A percentile compares a stretch with the other conserved stretches of the same genome.
phyloP scores from a whole-genome alignment of 2,888 invertebrate species.

The Drosophila prolongata region DNA sequence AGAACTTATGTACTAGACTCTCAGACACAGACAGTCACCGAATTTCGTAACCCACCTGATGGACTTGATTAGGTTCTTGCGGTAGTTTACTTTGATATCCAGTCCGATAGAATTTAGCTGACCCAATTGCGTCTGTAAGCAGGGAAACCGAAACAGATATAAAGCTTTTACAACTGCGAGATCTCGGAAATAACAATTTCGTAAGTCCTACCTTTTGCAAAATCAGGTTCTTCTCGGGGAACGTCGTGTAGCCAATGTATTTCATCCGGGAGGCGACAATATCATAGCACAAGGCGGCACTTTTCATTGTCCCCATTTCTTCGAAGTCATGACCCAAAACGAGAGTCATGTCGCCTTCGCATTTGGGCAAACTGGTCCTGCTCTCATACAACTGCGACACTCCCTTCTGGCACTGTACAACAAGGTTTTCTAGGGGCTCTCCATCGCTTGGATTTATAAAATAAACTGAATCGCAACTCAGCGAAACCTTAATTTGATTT shows the following conservation, averaged over 20 bases:
- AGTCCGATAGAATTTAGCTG: slow-evolving; percentile 43
- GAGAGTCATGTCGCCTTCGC: slow-evolving; percentile 39
- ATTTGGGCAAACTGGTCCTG: slow-evolving; percentile 13
- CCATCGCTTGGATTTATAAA: rapidly evolving
- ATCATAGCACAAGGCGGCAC: slow-evolving; percentile 48
- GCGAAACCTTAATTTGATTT: not conserved
- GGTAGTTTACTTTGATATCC: slow-evolving; percentile 34
- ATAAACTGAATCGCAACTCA: rapidly evolving
- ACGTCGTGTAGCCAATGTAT: slow-evolving; percentile 47
- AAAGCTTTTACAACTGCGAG: too few relatives aligned
- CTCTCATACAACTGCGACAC: slow-evolving; percentile 44
- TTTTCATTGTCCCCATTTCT: slow-evolving; percentile 26
- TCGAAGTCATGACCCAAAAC: slow-evolving; percentile 36
- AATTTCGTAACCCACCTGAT: slow-evolving; percentile 16
- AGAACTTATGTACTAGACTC: too few relatives aligned
- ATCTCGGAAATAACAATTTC: too few relatives aligned
- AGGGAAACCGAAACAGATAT: too few relatives aligned
- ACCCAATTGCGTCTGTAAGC: slow-evolving; percentile 43
- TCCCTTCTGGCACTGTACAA: not conserved
- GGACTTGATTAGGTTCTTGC: slow-evolving; percentile 14
- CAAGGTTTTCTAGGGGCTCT: rapidly evolving
- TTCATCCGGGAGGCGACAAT: slow-evolving; percentile 31
- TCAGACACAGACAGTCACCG: too few relatives aligned
- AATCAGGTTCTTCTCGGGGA: slow-evolving; percentile 13
- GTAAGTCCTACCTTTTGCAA: slow-evolving; percentile 23